phyloP scores from a whole-genome alignment of 2,797 vertebrate genomes.

The Syngnathus acus region DNA sequence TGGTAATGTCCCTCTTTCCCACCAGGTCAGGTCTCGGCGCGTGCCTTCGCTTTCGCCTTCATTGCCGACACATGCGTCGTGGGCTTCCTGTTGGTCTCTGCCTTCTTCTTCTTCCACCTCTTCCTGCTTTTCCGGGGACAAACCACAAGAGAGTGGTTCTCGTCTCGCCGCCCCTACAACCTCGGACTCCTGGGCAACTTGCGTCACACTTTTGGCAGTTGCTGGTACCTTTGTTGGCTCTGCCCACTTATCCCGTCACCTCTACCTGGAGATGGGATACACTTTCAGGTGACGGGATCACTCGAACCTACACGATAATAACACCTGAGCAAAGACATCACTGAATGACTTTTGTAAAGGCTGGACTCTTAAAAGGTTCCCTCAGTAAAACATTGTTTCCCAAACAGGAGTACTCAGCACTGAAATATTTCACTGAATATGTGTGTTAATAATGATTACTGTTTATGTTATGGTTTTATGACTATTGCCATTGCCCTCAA shows the following conservation, averaged over 20 bases:
- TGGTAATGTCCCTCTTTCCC: slow-evolving; percentile 1
- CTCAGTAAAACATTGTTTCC: background rate
- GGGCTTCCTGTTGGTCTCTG: slow-evolving; percentile 78
- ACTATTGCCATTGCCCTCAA: background rate
- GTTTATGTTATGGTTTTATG: background rate
- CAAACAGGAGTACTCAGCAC: background rate
- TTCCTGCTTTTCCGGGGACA: slow-evolving; percentile 77
- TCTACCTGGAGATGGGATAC: slow-evolving; percentile 79
- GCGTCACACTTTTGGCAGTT: slow-evolving; percentile 68
- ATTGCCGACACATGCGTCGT: slow-evolving; percentile 82
- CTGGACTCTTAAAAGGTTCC: background rate
- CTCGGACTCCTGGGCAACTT: slow-evolving; percentile 72
- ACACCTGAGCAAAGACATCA: background rate
- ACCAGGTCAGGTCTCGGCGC: slow-evolving; percentile 73
- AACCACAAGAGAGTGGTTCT: slow-evolving; percentile 86
- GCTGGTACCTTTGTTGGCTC: slow-evolving; percentile 82
- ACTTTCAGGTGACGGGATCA: slow-evolving; percentile 73
- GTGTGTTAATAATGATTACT: background rate
- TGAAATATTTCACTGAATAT: background rate
- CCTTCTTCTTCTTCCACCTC: slow-evolving; percentile 83
- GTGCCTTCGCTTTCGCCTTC: slow-evolving; percentile 75
- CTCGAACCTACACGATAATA: slow-evolving; percentile 63
- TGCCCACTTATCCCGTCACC: slow-evolving; percentile 77
- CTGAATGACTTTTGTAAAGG: background rate
- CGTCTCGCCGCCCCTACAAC: slow-evolving; percentile 67